These are phyloP conservation scores for Buteo buteo DNA, from an alignment of 2,113 vertebrate species.

Conservation along the genomic window DNA sequence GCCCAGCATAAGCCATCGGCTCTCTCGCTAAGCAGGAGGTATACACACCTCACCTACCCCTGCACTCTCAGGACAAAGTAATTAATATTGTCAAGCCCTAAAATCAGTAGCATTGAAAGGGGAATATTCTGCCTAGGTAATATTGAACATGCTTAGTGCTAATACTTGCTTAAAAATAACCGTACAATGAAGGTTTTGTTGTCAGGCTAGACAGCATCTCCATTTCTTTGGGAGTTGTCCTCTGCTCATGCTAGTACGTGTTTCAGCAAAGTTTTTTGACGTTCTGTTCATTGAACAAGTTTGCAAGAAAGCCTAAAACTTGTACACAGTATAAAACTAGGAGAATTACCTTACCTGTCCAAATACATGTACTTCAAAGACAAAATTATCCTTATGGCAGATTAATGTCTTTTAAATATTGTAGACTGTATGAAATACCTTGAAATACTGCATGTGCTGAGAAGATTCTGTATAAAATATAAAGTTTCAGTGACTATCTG, in stretches of 20 bases:
- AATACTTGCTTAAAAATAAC: background rate
- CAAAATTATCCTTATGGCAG: background rate
- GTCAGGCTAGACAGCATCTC: background rate
- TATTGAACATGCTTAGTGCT: background rate
- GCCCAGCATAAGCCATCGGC: background rate
- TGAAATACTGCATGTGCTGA: background rate
- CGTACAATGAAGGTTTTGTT: background rate
- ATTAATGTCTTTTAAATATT: background rate
- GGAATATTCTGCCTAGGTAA: background rate
- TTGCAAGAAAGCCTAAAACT: background rate
- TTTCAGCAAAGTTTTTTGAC: background rate
- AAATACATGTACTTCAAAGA: background rate
- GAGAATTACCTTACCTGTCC: background rate
- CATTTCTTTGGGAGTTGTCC: background rate
- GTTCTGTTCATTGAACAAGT: background rate
- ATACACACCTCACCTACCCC: background rate
- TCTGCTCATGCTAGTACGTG: background rate
- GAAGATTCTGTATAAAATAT: background rate
- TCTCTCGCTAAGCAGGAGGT: background rate
- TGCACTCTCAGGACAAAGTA: background rate
- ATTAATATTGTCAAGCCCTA: background rate
- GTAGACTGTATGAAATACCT: background rate
- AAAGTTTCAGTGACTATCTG: background rate
- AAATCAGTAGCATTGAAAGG: background rate
- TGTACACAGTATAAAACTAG: background rate